Conservation (phyloP, 1,140 invertebrate genomes). For the Bathynomus jamesi region DNA sequence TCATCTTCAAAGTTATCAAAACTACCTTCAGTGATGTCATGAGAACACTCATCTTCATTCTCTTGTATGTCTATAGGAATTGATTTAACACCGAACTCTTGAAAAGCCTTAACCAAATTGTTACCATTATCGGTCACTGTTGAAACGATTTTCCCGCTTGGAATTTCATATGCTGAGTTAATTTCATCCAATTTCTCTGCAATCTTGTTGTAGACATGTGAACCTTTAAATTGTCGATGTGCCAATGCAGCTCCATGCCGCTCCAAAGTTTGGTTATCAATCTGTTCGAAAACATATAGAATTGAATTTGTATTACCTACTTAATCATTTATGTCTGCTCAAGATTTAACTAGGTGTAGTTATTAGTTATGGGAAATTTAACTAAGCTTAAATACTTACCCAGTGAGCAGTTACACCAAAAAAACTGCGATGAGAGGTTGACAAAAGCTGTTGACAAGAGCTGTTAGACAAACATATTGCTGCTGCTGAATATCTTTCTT, state of each 20-base stretch:
- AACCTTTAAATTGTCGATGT: background rate
- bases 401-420: too few relatives aligned
- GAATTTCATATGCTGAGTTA: background rate
- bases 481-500: too few relatives aligned
- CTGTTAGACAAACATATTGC: too few relatives aligned
- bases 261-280: slow-evolving; percentile 10
- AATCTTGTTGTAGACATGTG: background rate
- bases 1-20: background rate
- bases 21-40: too few relatives aligned
- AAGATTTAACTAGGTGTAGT: too few relatives aligned
- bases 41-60: background rate
- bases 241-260: slow-evolving; percentile 1
- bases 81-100: background rate
- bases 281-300: slow-evolving; percentile 1
- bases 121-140: background rate
- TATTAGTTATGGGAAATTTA: too few relatives aligned
- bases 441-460: too few relatives aligned
- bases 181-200: background rate
- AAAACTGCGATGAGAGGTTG: too few relatives aligned
- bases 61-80: background rate
- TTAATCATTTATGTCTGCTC: too few relatives aligned
- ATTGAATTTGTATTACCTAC: background rate
- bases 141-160: background rate
- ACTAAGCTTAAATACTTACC: too few relatives aligned
- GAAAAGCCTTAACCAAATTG: background rate